A percentile compares a stretch with the other conserved stretches of the same genome.
These are phyloP conservation scores for Anas platyrhynchos DNA, from an alignment of 2,113 vertebrate species.

Conservation along the genomic window DNA sequence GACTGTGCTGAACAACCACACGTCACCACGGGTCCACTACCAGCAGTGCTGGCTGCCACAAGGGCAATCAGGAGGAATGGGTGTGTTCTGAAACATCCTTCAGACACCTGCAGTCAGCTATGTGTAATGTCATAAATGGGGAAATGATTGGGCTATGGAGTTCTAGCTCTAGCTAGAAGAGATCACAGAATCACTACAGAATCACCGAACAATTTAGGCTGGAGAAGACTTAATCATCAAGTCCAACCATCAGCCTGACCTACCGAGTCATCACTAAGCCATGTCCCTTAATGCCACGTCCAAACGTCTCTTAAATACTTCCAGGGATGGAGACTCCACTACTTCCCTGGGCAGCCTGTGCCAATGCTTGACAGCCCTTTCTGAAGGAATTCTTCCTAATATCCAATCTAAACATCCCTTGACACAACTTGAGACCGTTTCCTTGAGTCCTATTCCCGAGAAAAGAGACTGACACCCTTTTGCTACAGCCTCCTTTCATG, in stretches of 20 bases:
- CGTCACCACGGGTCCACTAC: neutral
- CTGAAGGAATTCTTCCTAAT: neutral
- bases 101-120: neutral
- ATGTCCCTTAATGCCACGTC: neutral
- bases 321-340: neutral
- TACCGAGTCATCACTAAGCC: neutral
- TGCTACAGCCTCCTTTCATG: neutral
- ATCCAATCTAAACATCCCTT: neutral
- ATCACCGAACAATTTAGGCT: neutral
- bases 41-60: neutral
- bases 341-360: neutral
- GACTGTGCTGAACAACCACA: neutral
- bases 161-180: neutral
- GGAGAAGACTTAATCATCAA: neutral
- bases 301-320: neutral
- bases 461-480: neutral
- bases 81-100: neutral
- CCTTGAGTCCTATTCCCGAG: neutral
- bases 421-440: neutral
- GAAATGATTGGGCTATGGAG: neutral
- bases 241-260: neutral
- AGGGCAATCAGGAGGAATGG: neutral
- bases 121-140: neutral
- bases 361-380: neutral
- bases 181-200: neutral